These are phyloP conservation scores for Riptortus pedestris DNA, from an alignment of 1,140 invertebrate genomes.

Conservation along the genomic window DNA sequence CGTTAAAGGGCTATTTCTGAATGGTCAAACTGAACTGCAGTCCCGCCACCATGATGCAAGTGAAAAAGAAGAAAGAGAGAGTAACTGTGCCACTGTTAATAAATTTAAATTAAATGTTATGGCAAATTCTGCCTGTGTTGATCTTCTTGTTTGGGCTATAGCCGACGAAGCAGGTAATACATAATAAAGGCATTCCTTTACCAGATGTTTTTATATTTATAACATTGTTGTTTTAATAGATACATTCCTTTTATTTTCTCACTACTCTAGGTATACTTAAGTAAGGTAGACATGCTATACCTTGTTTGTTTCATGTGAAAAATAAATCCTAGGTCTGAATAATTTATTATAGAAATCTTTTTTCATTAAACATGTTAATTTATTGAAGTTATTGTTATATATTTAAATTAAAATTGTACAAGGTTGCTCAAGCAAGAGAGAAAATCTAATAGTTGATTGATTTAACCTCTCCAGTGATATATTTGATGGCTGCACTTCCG, in stretches of 20 bases:
- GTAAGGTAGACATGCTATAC: not conserved
- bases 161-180: conserved; percentile 84
- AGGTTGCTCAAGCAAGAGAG: no score
- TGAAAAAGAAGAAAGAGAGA: conserved; percentile 69
- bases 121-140: conserved; percentile 93
- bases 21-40: conserved; percentile 84
- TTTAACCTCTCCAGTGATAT: no score
- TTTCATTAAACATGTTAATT: no score
- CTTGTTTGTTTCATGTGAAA: conserved; percentile 13
- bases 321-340: no score
- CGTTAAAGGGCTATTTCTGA: conserved; percentile 74
- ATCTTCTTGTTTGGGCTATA: conserved; percentile 94
- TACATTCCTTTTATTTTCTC: not conserved
- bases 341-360: no score
- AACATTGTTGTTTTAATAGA: no score
- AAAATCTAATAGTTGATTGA: no score
- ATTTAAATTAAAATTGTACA: no score
- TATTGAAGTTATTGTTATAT: no score
- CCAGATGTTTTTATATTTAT: no score
- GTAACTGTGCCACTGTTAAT: conserved; percentile 66
- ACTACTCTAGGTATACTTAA: not conserved
- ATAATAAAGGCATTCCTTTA: not conserved
- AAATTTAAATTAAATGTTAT: conserved; percentile 92
- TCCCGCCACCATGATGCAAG: conserved; percentile 69
- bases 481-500: no score